A percentile compares a stretch with the other conserved stretches of the same genome.
These are phyloP conservation scores for Caenorhabditis briggsae DNA, from an alignment of 1,140 invertebrate species.

Conservation along the genomic window DNA sequence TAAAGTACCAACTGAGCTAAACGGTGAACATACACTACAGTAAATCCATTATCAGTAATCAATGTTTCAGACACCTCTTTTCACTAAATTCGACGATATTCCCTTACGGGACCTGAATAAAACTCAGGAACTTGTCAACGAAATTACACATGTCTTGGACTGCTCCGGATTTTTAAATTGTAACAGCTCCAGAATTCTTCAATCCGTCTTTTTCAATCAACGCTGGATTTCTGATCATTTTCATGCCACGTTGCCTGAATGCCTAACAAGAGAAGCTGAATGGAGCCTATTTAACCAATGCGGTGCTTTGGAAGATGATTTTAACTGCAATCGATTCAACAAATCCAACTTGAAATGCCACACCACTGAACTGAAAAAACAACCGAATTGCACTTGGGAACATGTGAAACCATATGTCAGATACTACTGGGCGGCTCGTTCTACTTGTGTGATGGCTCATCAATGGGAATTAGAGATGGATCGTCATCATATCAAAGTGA, in stretches of 20 bases:
- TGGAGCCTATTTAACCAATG: too few relatives aligned
- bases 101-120: neutral
- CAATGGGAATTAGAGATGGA: too few relatives aligned
- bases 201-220: conserved; percentile 6
- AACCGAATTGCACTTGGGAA: too few relatives aligned
- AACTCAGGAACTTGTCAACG: neutral
- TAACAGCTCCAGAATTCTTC: conserved; percentile 35
- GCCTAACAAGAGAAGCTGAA: neutral
- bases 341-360: neutral
- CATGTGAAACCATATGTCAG: too few relatives aligned
- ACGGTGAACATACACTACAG: too few relatives aligned
- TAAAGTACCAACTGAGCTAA: too few relatives aligned
- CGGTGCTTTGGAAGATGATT: too few relatives aligned
- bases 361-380: too few relatives aligned
- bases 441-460: too few relatives aligned
- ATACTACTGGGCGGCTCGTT: too few relatives aligned
- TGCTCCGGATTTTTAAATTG: conserved; percentile 22
- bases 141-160: neutral
- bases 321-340: neutral
- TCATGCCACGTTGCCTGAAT: neutral
- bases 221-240: neutral
- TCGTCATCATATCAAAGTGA: too few relatives aligned
- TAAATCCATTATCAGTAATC: neutral
- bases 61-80: neutral
- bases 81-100: neutral